Percentiles rank a stretch among this genome's conserved stretches.
These are phyloP conservation scores for Coelinius sp. DNA, from an alignment of 2,888 invertebrate species.

Conservation along the genomic window DNA sequence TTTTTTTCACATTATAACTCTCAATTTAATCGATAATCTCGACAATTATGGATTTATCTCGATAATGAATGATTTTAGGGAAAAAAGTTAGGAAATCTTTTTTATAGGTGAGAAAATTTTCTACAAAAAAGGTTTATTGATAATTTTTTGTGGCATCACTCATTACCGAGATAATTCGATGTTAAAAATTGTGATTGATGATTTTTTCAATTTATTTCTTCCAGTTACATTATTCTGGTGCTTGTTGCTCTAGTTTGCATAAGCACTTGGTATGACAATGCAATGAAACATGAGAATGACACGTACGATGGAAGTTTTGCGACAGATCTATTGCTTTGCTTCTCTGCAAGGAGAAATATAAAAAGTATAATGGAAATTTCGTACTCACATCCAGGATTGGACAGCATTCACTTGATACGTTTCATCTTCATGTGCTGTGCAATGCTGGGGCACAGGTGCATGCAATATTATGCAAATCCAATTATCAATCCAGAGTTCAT, in stretches of 20 bases:
- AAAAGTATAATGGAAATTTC: constrained; percentile 49
- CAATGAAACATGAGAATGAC: constrained; percentile 12
- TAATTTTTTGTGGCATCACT: too few species aligned
- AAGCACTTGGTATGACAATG: constrained; percentile 49
- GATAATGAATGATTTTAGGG: too few species aligned
- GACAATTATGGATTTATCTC: too few species aligned
- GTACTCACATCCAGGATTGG: constrained; percentile 54
- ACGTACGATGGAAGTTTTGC: constrained; percentile 1
- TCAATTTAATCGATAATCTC: too few species aligned
- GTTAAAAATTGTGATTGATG: background rate
- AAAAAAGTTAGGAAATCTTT: too few species aligned
- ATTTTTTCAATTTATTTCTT: too few species aligned
- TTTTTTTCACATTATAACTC: too few species aligned
- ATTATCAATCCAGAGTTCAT: constrained; percentile 47
- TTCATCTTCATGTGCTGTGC: constrained; percentile 50
- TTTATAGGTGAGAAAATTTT: background rate
- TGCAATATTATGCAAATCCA: constrained; percentile 51
- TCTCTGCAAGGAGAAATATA: constrained; percentile 56
- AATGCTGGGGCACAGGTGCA: constrained; percentile 53
- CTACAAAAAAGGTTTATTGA: too few species aligned
- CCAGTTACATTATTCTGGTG: constrained; percentile 42
- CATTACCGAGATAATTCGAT: too few species aligned
- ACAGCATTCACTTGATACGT: constrained; percentile 56
- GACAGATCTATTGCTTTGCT: constrained; percentile 54
- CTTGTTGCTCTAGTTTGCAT: constrained; percentile 44